These are phyloP conservation scores for Protomyctophum bolini DNA, from an alignment of 2,113 vertebrate genomes.

Conservation along the genomic window DNA sequence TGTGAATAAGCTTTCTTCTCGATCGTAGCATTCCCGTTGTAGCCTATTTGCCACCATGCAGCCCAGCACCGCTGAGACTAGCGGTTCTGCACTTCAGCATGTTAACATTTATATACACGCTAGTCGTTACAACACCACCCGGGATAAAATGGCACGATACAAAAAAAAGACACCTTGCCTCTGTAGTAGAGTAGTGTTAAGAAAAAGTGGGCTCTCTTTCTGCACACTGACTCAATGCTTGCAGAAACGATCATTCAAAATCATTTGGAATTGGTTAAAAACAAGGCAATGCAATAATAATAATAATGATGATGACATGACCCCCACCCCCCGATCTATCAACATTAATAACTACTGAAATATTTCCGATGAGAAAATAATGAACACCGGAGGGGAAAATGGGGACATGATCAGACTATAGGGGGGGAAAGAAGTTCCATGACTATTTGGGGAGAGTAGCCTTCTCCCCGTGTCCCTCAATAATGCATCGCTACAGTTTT, in stretches of 20 bases:
- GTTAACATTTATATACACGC: slow-evolving; percentile 53
- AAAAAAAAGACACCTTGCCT: slow-evolving; percentile 30
- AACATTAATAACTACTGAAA: slow-evolving; percentile 72
- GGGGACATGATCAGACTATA: slow-evolving; percentile 36
- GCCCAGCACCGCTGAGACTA: slow-evolving; percentile 18
- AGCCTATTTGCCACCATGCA: slow-evolving; percentile 21
- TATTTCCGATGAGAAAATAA: slow-evolving; percentile 66
- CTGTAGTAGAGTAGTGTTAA: neutral
- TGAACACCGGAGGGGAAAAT: slow-evolving; percentile 51
- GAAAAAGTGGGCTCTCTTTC: slow-evolving; percentile 37
- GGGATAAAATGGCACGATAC: slow-evolving; percentile 28
- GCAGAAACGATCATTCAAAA: neutral
- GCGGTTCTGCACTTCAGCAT: slow-evolving; percentile 46
- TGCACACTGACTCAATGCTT: slow-evolving; percentile 10
- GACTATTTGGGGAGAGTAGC: slow-evolving; percentile 52
- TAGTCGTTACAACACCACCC: neutral
- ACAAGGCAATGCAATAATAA: slow-evolving; percentile 40
- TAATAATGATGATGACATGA: slow-evolving; percentile 58
- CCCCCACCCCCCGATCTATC: slow-evolving; percentile 63
- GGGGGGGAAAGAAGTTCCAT: slow-evolving; percentile 72
- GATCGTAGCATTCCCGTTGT: no score
- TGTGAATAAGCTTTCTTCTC: slow-evolving; percentile 38
- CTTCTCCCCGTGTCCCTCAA: slow-evolving; percentile 59
- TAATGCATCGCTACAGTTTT: slow-evolving; percentile 63
- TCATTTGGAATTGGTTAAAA: slow-evolving; percentile 25